phyloP scores from a whole-genome alignment of 2,797 vertebrate genomes.

The Gephyroberyx darwinii region DNA sequence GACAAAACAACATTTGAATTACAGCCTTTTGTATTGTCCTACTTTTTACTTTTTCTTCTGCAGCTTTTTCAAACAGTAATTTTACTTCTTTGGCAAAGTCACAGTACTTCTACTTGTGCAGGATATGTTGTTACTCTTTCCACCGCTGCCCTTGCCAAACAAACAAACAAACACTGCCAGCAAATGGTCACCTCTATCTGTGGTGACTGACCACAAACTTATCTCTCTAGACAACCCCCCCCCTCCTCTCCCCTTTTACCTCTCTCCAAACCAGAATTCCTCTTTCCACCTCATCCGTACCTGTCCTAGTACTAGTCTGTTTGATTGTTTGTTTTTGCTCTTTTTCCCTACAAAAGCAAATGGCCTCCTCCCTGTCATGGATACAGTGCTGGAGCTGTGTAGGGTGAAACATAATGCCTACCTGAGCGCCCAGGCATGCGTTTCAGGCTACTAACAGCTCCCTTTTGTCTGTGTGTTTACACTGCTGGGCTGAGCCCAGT shows the following conservation, averaged over 20 bases:
- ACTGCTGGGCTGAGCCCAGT: constrained; percentile 69
- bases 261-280: constrained; percentile 63
- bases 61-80: background rate
- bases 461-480: constrained; percentile 83
- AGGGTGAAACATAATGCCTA: constrained; percentile 76
- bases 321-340: constrained; percentile 75
- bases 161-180: constrained; percentile 68
- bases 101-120: constrained; percentile 14
- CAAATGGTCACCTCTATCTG: constrained; percentile 76
- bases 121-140: constrained; percentile 22
- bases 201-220: constrained; percentile 75
- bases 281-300: constrained; percentile 71
- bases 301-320: constrained; percentile 62
- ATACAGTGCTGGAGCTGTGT: constrained; percentile 61
- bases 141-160: constrained; percentile 55
- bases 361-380: constrained; percentile 69
- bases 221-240: constrained; percentile 54
- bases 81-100: constrained; percentile 6
- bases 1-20: too few relatives aligned
- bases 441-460: constrained; percentile 78
- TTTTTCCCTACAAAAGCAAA: constrained; percentile 75
- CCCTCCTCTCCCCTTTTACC: constrained; percentile 48
- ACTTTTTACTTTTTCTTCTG: too few relatives aligned
- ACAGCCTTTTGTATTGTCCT: too few relatives aligned
- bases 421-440: constrained; percentile 77